Conservation (phyloP, 2,113 vertebrate species). For the Dermatemys mawii region DNA sequence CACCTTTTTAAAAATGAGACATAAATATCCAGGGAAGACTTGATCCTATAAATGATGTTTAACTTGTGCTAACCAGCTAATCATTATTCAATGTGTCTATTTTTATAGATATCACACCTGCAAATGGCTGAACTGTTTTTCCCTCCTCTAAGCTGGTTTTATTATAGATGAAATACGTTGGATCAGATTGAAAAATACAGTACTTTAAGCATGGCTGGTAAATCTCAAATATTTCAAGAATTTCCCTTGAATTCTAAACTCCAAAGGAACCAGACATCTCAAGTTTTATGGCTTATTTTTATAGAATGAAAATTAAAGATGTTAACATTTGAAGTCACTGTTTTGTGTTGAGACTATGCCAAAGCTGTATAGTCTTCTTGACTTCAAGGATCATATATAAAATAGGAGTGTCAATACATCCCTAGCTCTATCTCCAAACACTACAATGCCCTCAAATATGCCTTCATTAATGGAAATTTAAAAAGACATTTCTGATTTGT, state of each 20-base stretch:
- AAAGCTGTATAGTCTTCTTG: not conserved
- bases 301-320: not conserved
- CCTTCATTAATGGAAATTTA: not conserved
- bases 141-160: too few species aligned
- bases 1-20: not conserved
- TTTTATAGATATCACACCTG: not conserved
- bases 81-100: not conserved
- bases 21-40: not conserved
- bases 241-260: not conserved
- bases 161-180: not conserved
- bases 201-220: not conserved
- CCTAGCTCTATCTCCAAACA: not conserved
- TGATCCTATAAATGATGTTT: not conserved
- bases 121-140: too few species aligned
- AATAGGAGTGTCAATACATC: not conserved
- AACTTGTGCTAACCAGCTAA: not conserved
- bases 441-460: not conserved
- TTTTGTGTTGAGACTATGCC: not conserved
- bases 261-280: not conserved
- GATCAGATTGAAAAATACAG: not conserved
- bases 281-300: not conserved
- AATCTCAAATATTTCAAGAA: not conserved
- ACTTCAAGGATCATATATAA: not conserved
- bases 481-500: not conserved
- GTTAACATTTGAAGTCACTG: not conserved